Evolutionary conservation across 1,140 invertebrate species (phyloP).

Genomic region (Lepidostoma basale): DNA sequence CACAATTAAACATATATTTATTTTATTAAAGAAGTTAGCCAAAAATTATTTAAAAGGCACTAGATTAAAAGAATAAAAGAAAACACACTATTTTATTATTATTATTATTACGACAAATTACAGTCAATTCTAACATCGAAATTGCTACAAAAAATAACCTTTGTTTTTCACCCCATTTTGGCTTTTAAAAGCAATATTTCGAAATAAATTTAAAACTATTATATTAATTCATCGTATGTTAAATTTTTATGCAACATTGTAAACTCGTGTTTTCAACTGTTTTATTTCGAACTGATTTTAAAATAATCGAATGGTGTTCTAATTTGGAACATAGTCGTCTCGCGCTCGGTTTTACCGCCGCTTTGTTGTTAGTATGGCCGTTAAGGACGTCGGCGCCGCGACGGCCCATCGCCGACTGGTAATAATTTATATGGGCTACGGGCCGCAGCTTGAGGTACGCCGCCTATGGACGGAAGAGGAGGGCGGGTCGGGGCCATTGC

Average conservation of each 20-base stretch:
- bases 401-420: constrained; percentile 28
- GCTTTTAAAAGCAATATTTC: not conserved
- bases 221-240: no score
- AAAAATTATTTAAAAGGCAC: not conserved
- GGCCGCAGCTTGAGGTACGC: not conserved
- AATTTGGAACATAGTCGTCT: not conserved
- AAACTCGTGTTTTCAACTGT: no score
- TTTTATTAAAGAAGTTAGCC: not conserved
- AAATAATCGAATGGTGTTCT: not conserved
- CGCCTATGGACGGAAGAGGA: not conserved
- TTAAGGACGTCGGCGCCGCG: constrained; percentile 28
- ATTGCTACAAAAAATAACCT: not conserved
- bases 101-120: not conserved
- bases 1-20: no score
- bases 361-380: not conserved
- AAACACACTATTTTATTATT: not conserved
- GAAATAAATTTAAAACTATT: no score
- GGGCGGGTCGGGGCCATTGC: no score
- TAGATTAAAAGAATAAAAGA: not conserved
- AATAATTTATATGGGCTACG: constrained; percentile 25
- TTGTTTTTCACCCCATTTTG: not conserved
- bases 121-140: not conserved
- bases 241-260: no score
- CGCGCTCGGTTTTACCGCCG: constrained; percentile 9
- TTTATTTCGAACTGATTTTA: no score